phyloP scores from a whole-genome alignment of 2,797 vertebrate species.

The Fistularia tabacaria region DNA sequence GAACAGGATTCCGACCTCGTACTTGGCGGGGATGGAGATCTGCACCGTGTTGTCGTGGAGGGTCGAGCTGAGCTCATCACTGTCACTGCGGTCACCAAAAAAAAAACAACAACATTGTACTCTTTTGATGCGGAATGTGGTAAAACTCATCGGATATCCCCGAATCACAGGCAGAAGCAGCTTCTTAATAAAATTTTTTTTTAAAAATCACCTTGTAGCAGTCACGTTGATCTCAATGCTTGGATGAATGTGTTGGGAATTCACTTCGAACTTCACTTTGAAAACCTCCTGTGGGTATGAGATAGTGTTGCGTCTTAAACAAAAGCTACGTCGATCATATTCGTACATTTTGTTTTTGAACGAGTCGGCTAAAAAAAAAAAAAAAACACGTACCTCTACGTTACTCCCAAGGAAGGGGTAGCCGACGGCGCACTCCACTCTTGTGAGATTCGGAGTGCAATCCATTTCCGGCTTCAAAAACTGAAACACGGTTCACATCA shows the following conservation, averaged over 20 bases:
- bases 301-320: constrained; percentile 1
- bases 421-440: constrained; percentile 85
- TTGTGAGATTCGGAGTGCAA: constrained; percentile 78
- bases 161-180: too few species aligned
- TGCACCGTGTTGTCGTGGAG: constrained; percentile 79
- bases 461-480: constrained; percentile 78
- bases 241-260: constrained; percentile 76
- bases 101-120: too few species aligned
- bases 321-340: too few species aligned
- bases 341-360: too few species aligned
- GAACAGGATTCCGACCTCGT: constrained; percentile 84
- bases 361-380: too few species aligned
- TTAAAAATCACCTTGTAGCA: constrained; percentile 81
- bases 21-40: constrained; percentile 84
- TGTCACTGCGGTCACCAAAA: constrained; percentile 85
- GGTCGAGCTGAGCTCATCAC: constrained; percentile 79
- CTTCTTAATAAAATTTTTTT: not conserved
- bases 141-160: not conserved
- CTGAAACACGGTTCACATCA: not conserved
- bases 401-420: constrained; percentile 87
- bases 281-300: constrained; percentile 78
- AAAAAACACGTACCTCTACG: constrained; percentile 69
- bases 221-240: constrained; percentile 80
- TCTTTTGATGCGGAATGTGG: not conserved
- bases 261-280: constrained; percentile 86